These are phyloP conservation scores for Resseliella maxima DNA, from an alignment of 2,888 invertebrate species.

Conservation along the genomic window DNA sequence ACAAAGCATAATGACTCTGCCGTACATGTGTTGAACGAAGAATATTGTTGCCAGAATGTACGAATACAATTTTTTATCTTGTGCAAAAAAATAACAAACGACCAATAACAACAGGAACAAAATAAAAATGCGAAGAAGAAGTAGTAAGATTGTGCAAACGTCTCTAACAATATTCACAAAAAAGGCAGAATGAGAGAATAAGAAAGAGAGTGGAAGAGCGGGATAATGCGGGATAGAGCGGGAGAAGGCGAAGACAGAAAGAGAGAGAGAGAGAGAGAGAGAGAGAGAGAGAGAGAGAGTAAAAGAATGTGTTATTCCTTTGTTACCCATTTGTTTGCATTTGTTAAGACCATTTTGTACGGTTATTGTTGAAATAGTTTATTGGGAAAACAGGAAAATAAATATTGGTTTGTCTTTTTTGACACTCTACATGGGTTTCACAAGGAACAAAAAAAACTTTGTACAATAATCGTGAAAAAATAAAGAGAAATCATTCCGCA, in stretches of 20 bases:
- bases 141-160: not conserved
- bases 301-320: not conserved
- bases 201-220: not conserved
- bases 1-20: slow-evolving; percentile 5
- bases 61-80: not conserved
- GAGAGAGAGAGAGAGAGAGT: not conserved
- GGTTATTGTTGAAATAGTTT: slow-evolving; percentile 35
- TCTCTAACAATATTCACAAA: not conserved
- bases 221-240: not conserved
- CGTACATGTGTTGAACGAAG: not conserved
- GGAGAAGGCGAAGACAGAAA: not conserved
- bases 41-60: not conserved
- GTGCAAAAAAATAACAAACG: not conserved
- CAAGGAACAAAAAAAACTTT: not conserved
- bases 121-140: too few relatives aligned
- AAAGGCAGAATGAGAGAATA: not conserved
- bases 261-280: not conserved
- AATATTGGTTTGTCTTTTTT: slow-evolving; percentile 29
- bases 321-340: slow-evolving; percentile 28
- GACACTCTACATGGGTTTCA: not conserved
- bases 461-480: not conserved
- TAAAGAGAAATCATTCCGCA: not conserved
- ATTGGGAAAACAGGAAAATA: slow-evolving; percentile 53
- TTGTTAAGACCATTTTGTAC: slow-evolving; percentile 37
- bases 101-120: not conserved